Conservation (phyloP, 2,113 vertebrate species). For the Hyaena hyaena region DNA sequence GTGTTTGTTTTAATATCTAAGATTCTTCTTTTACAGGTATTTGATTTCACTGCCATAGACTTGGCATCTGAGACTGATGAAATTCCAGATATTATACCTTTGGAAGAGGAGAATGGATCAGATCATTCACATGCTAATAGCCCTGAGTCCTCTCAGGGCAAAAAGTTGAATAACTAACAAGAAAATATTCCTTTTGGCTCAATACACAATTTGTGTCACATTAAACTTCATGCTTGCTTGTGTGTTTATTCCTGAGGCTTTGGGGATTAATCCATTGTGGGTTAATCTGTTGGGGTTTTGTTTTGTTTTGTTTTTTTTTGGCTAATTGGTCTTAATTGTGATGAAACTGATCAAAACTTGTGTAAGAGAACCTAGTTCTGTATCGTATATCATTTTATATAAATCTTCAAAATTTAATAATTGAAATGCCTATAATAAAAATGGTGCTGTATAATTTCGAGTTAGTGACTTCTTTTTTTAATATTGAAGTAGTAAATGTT, state of each 20-base stretch:
- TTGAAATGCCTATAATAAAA: slow-evolving; percentile 80
- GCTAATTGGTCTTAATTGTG: slow-evolving; percentile 51
- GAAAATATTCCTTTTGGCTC: slow-evolving; percentile 40
- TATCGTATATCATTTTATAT: not conserved
- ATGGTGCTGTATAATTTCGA: slow-evolving; percentile 4
- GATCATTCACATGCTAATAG: slow-evolving; percentile 82
- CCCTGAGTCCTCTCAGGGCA: slow-evolving; percentile 64
- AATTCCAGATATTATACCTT: slow-evolving; percentile 86
- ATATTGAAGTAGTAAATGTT: not conserved
- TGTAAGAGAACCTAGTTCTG: not conserved
- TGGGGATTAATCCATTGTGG: not conserved
- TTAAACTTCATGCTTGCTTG: slow-evolving; percentile 72
- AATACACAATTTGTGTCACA: slow-evolving; percentile 58
- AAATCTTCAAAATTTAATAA: not conserved
- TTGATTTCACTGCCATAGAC: slow-evolving; percentile 87
- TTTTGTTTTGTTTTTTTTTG: not conserved
- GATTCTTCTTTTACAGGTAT: slow-evolving; percentile 84
- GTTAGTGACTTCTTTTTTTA: not conserved
- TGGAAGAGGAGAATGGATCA: slow-evolving; percentile 85
- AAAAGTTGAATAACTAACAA: slow-evolving; percentile 77
- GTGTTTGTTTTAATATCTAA: slow-evolving; percentile 70
- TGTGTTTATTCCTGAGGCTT: slow-evolving; percentile 73
- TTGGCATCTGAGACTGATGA: slow-evolving; percentile 88
- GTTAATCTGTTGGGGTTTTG: not conserved
- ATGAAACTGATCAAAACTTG: not conserved